Evolutionary conservation across 2,888 invertebrate species (phyloP), one percentile per base, ranked within the genome.

Genomic region (Didymodactylos carnosus): DNA sequence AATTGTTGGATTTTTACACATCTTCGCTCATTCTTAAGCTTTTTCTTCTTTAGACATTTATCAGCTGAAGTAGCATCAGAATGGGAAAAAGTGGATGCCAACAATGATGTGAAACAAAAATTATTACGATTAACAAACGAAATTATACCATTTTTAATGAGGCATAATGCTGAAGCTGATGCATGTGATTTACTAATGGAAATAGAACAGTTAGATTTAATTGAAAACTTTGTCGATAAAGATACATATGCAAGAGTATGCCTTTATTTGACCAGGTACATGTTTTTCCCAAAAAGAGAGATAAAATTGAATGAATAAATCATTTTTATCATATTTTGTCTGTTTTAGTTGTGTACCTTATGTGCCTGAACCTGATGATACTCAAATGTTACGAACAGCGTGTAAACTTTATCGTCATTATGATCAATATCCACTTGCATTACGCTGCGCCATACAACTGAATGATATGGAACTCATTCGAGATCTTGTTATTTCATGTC

Each of bases 131-230:
- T 98, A 75, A 90, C 94, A 2, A 87, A 89, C 76, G 90, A 92
- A 81, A 92, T 98, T 71, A 88, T 97, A 35, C 88, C 90, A 0
- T 97, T 95, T 83, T 91, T 97, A 82, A 94, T 95, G 90, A 88
- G 89, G 77, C 95, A 97, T 83, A 95, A 98, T 80, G 97, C 97
- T 2, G 98, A 99, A 85, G 92, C 94, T 0, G 97, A 99, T 84
- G 97, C 95, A 0, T 97, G 95, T 83, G 98, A 99, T 85, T 85
- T 98, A 75, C 86, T 98, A 0, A 95, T 97, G 90, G 98, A 99
- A 86, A 92, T 98, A 78, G 97, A 97, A 81, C 87, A 88, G 76
- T 85, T 98, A 70, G 90, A 92, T 79, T 84, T 94, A 71, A 85
- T 99, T 27, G 88, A 90, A 29, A 87, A 91, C 73, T 91, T 91